Percentiles rank a stretch among this genome's conserved stretches.
Evolutionary conservation across 2,888 invertebrate genomes (phyloP).

Genomic region (Anticlea derivata): DNA sequence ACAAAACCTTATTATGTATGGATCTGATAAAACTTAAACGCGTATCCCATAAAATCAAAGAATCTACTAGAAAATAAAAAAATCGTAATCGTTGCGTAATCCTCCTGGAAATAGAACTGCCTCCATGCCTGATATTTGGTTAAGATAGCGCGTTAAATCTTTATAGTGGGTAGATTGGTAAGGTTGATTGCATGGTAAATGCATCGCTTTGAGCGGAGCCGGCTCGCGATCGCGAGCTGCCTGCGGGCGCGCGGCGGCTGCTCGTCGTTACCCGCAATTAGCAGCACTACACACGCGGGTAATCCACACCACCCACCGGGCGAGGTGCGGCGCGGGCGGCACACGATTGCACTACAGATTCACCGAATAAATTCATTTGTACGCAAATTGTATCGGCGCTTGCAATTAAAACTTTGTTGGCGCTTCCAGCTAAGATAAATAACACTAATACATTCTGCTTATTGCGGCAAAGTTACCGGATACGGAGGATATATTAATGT

Average conservation of each 20-base stretch:
- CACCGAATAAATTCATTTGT: slow-evolving; percentile 83
- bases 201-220: slow-evolving; percentile 6
- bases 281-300: slow-evolving; percentile 76
- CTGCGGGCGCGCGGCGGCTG: slow-evolving; percentile 38
- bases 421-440: slow-evolving; percentile 81
- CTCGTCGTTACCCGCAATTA: slow-evolving; percentile 77
- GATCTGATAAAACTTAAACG: not conserved
- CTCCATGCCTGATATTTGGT: slow-evolving; percentile 13
- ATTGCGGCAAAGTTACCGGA: slow-evolving; percentile 79
- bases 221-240: slow-evolving; percentile 21
- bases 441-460: slow-evolving; percentile 83
- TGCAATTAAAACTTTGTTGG: slow-evolving; percentile 84
- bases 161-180: slow-evolving; percentile 19
- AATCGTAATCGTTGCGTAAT: not conserved
- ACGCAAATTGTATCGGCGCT: slow-evolving; percentile 84
- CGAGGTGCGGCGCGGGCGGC: slow-evolving; percentile 32
- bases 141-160: slow-evolving; percentile 15
- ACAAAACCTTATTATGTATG: too few relatives aligned
- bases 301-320: slow-evolving; percentile 58
- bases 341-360: slow-evolving; percentile 76
- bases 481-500: slow-evolving; percentile 81
- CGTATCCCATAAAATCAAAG: not conserved
- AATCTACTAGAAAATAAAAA: not conserved
- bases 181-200: slow-evolving; percentile 39
- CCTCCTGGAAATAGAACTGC: slow-evolving; percentile 1